Conservation (phyloP, 2,113 vertebrate genomes). For the Chlorodrepanis virens region DNA sequence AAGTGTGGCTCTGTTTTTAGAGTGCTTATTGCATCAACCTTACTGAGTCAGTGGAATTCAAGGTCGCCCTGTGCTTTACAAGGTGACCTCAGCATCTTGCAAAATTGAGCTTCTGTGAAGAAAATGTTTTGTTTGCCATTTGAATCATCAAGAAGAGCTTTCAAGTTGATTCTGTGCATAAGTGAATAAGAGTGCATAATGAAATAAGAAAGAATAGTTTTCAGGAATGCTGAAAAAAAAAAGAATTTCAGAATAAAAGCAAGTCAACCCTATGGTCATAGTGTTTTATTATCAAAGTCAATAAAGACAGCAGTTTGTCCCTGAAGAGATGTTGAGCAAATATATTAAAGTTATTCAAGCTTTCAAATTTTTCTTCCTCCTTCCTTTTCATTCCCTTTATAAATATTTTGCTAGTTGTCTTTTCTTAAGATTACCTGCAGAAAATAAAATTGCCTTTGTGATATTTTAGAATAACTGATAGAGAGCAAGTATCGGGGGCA, state of each 20-base stretch:
- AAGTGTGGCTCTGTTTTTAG: neutral
- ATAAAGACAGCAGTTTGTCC: neutral
- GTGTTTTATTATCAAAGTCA: neutral
- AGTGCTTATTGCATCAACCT: neutral
- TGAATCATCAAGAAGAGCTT: slow-evolving; percentile 8
- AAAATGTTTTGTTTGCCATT: slow-evolving; percentile 4
- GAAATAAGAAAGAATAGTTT: neutral
- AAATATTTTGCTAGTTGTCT: neutral
- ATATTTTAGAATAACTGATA: neutral
- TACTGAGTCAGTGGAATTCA: neutral
- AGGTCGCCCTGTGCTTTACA: neutral
- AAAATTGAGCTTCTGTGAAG: slow-evolving; percentile 13
- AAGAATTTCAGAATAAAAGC: neutral
- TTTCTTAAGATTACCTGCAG: neutral
- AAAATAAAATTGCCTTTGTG: neutral
- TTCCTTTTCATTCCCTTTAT: neutral
- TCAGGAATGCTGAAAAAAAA: neutral
- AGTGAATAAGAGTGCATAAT: neutral
- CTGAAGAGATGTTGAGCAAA: neutral
- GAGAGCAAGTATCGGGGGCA: neutral
- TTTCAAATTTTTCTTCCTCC: neutral
- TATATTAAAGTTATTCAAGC: neutral
- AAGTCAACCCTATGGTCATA: neutral
- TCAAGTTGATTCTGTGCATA: neutral
- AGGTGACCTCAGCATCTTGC: neutral